These are phyloP conservation scores for Drosophila saltans DNA, from an alignment of 1,140 invertebrate genomes.

Conservation along the genomic window DNA sequence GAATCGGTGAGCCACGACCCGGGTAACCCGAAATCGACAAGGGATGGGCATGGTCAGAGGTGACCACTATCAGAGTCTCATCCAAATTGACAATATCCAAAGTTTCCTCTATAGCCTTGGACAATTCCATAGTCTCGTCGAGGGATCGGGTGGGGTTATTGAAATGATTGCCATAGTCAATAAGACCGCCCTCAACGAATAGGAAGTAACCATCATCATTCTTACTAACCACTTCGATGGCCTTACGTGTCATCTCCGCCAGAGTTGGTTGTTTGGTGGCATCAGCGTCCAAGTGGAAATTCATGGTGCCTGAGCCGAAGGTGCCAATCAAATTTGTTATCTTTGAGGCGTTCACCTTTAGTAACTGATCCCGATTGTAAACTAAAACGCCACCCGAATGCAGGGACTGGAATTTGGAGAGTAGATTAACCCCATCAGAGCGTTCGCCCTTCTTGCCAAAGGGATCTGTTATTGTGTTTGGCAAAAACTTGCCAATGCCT, in stretches of 20 bases:
- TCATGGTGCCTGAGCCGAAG: slow-evolving; percentile 84
- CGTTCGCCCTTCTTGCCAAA: slow-evolving; percentile 84
- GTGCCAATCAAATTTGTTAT: slow-evolving; percentile 84
- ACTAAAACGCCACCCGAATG: slow-evolving; percentile 83
- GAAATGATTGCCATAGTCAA: slow-evolving; percentile 87
- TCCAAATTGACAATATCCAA: slow-evolving; percentile 83
- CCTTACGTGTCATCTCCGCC: slow-evolving; percentile 91
- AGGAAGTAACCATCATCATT: slow-evolving; percentile 88
- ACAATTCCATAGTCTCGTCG: slow-evolving; percentile 86
- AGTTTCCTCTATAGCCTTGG: slow-evolving; percentile 85
- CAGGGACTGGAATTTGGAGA: slow-evolving; percentile 84
- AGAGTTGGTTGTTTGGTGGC: slow-evolving; percentile 86
- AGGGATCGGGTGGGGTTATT: slow-evolving; percentile 85
- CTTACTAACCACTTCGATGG: slow-evolving; percentile 85
- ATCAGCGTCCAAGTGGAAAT: slow-evolving; percentile 84
- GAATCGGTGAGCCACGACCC: slow-evolving; percentile 85
- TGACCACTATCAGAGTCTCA: slow-evolving; percentile 87
- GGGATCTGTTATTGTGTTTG: slow-evolving; percentile 83
- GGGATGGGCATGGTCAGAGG: slow-evolving; percentile 88
- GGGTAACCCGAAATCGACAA: slow-evolving; percentile 86
- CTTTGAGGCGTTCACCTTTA: slow-evolving; percentile 66
- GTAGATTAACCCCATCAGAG: slow-evolving; percentile 84
- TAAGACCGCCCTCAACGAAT: slow-evolving; percentile 88
- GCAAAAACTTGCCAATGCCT: slow-evolving; percentile 86
- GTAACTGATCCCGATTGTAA: slow-evolving; percentile 85